A percentile compares a stretch with the other conserved stretches of the same genome.
Evolutionary conservation across 2,888 invertebrate species (phyloP).

Genomic region (Lasioglossum vierecki): DNA sequence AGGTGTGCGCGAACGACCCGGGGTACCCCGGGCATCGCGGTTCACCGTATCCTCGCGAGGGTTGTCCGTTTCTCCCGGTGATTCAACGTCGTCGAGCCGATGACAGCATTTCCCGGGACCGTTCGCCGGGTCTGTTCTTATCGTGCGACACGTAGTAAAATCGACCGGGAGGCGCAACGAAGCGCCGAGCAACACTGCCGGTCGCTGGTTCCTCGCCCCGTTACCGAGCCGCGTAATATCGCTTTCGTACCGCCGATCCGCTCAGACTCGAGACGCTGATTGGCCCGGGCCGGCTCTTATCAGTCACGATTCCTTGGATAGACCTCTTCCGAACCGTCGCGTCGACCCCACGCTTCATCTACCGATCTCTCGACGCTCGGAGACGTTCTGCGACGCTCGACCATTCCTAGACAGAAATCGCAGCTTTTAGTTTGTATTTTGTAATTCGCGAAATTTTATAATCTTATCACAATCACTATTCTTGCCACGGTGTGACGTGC

Average conservation of each 20-base stretch:
- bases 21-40: constrained; percentile 49
- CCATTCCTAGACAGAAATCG: not conserved
- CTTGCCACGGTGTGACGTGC: too few relatives aligned
- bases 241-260: constrained; percentile 29
- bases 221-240: constrained; percentile 34
- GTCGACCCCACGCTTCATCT: not conserved
- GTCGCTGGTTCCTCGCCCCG: constrained; percentile 27
- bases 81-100: constrained; percentile 24
- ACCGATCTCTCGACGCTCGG: not conserved
- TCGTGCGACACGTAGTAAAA: constrained; percentile 42
- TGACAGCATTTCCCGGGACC: constrained; percentile 12
- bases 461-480: too few relatives aligned
- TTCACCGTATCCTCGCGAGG: constrained; percentile 2
- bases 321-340: not conserved
- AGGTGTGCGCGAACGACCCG: constrained; percentile 55
- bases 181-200: constrained; percentile 64
- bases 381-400: not conserved
- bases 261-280: constrained; percentile 34
- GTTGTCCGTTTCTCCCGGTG: constrained; percentile 1
- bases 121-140: constrained; percentile 28
- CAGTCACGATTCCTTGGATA: constrained; percentile 30
- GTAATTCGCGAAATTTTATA: too few relatives aligned
- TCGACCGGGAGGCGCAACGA: constrained; percentile 61
- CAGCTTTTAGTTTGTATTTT: not conserved
- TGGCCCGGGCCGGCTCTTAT: constrained; percentile 50